Percentiles rank a stretch among this genome's conserved stretches.
phyloP scores from a whole-genome alignment of 2,113 vertebrate genomes.

The Paradoxurus hermaphroditus region DNA sequence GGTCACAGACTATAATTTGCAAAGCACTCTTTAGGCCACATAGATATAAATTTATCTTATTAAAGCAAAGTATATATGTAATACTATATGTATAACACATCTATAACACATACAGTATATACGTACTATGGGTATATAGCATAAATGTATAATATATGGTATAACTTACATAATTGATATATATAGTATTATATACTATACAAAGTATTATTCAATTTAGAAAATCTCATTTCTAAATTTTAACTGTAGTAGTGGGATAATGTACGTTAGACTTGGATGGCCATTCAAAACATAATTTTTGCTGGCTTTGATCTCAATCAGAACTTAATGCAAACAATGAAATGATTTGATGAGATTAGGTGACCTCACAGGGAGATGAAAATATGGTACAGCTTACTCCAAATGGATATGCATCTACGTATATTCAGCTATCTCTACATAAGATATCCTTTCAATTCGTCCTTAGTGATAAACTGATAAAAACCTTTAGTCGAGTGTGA shows the following conservation, averaged over 20 bases:
- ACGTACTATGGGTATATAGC: background rate
- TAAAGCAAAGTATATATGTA: background rate
- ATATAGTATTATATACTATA: background rate
- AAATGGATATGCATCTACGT: background rate
- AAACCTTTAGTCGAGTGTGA: background rate
- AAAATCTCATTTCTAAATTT: background rate
- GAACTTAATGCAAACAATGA: background rate
- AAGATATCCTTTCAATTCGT: background rate
- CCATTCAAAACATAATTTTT: background rate
- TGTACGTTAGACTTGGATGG: background rate
- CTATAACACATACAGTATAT: background rate
- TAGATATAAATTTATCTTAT: background rate
- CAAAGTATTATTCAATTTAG: background rate
- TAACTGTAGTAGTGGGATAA: background rate
- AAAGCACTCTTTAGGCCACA: background rate
- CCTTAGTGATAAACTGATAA: background rate
- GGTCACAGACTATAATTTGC: background rate
- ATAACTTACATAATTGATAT: background rate
- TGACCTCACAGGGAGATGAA: background rate
- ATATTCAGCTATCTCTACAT: background rate
- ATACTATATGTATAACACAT: background rate
- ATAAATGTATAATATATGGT: background rate
- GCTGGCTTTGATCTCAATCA: background rate
- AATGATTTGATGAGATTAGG: background rate
- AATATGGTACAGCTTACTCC: background rate